Evolutionary conservation across 1,140 invertebrate species (phyloP).

Genomic region (Asbolus verrucosus): DNA sequence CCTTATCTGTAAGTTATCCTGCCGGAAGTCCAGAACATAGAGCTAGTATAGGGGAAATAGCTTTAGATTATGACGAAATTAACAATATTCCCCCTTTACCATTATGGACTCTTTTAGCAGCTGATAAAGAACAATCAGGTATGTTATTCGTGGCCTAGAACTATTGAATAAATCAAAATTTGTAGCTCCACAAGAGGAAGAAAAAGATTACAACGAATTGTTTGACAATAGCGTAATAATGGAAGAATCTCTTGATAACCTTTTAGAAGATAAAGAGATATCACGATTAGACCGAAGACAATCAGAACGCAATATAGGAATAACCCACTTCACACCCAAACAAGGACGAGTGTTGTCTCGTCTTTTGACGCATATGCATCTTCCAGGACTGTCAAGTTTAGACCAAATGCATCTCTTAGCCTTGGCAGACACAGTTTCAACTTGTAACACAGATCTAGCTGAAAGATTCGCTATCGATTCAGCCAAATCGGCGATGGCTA

Average conservation of each 20-base stretch:
- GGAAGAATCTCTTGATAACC: constrained; percentile 86
- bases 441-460: constrained; percentile 88
- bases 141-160: too few species aligned
- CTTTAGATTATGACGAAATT: constrained; percentile 95
- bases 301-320: constrained; percentile 65
- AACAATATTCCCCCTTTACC: constrained; percentile 96
- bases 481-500: constrained; percentile 77
- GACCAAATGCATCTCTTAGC: constrained; percentile 99
- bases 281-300: constrained; percentile 68
- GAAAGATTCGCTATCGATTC: constrained; percentile 86
- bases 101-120: constrained; percentile 93
- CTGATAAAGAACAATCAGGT: constrained; percentile 84
- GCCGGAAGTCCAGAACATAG: constrained; percentile 68
- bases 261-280: constrained; percentile 76
- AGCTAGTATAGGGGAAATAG: constrained; percentile 70
- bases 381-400: constrained; percentile 95
- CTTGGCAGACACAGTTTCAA: constrained; percentile 96
- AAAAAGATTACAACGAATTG: constrained; percentile 85
- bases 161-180: too few species aligned
- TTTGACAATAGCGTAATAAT: constrained; percentile 83
- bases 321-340: constrained; percentile 86
- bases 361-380: constrained; percentile 93
- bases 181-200: constrained; percentile 64
- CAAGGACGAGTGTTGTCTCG: constrained; percentile 86
- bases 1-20: constrained; percentile 88